phyloP scores from a whole-genome alignment of 1,140 invertebrate species.

The Calliopsis andreniformis region DNA sequence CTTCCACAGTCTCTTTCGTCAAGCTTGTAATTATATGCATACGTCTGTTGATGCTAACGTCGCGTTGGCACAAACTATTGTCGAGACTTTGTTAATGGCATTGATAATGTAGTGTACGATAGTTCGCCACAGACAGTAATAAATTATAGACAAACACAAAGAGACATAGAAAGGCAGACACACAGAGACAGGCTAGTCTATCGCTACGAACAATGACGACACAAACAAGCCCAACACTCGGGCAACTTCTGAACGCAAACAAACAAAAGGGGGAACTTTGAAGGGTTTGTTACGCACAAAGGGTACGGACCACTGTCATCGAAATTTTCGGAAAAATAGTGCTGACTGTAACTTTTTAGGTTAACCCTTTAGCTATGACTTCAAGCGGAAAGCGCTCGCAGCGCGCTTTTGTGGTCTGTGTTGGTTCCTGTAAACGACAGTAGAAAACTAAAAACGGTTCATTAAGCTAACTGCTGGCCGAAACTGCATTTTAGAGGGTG shows the following conservation, averaged over 20 bases:
- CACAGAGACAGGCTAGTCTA: constrained; percentile 71
- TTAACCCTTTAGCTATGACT: too few relatives aligned
- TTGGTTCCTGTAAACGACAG: too few relatives aligned
- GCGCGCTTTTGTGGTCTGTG: too few relatives aligned
- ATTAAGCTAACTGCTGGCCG: too few relatives aligned
- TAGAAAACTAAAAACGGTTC: too few relatives aligned
- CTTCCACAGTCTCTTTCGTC: too few relatives aligned
- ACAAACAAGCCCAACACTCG: constrained; percentile 64
- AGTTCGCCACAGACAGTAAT: constrained; percentile 52
- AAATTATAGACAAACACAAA: constrained; percentile 59
- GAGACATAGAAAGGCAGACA: constrained; percentile 64
- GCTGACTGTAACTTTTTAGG: too few relatives aligned
- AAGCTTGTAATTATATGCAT: background rate
- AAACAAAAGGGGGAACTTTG: constrained; percentile 45
- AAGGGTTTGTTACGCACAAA: constrained; percentile 58
- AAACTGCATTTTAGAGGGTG: too few relatives aligned
- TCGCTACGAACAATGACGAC: constrained; percentile 72
- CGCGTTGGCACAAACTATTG: background rate
- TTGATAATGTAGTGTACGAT: background rate
- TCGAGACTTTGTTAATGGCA: background rate
- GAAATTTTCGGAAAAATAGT: background rate
- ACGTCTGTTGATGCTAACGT: background rate
- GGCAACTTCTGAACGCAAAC: constrained; percentile 49
- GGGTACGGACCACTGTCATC: background rate
- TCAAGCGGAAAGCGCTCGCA: too few relatives aligned